Evolutionary conservation across 2,113 vertebrate genomes (phyloP).

Genomic region (Casuarius casuarius): DNA sequence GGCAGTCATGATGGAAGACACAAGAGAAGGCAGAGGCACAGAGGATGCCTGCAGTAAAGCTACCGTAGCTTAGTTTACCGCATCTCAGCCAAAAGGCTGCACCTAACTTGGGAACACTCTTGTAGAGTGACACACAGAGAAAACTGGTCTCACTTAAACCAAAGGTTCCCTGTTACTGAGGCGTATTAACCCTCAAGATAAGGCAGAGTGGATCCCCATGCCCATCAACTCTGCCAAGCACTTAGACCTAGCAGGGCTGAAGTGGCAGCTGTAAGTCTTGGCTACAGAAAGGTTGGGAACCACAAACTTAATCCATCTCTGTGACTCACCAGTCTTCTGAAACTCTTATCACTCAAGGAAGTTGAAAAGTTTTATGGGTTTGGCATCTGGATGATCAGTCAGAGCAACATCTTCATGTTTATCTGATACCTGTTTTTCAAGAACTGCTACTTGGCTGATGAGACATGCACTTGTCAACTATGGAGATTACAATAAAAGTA

Average conservation of each 20-base stretch:
- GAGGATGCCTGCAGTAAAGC: not conserved
- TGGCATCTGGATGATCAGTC: not conserved
- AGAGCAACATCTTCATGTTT: not conserved
- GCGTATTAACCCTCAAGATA: rapidly evolving
- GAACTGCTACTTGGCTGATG: not conserved
- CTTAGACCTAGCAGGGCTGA: not conserved
- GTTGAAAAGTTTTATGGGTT: not conserved
- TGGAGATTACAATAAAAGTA: not conserved
- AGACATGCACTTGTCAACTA: not conserved
- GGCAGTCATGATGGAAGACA: rapidly evolving
- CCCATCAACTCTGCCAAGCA: not conserved
- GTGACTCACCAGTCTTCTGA: not conserved
- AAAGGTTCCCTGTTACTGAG: rapidly evolving
- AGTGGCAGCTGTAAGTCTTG: rapidly evolving
- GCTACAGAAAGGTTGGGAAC: not conserved
- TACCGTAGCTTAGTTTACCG: not conserved
- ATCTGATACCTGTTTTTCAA: not conserved
- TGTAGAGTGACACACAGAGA: rapidly evolving
- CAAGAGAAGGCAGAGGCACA: not conserved
- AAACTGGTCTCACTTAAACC: not conserved
- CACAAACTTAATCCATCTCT: rapidly evolving
- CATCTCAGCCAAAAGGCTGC: not conserved
- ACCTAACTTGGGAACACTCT: rapidly evolving
- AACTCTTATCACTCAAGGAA: not conserved
- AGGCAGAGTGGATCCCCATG: rapidly evolving